These are phyloP conservation scores for Pygmarrhopalites habei DNA, from an alignment of 1,140 invertebrate species.

Conservation along the genomic window DNA sequence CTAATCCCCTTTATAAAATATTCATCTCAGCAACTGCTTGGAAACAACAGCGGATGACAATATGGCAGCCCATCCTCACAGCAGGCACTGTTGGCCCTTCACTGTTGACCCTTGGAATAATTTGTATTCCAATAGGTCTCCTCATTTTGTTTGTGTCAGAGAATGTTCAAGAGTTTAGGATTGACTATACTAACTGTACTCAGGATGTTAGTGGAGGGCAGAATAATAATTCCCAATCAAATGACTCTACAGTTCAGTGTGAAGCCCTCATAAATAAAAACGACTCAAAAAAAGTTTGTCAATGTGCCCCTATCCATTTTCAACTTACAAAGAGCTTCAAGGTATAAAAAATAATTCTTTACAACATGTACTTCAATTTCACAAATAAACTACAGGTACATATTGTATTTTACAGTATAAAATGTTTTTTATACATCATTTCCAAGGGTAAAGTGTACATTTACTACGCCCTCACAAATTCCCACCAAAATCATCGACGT, in stretches of 20 bases:
- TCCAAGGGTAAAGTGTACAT: slow-evolving; percentile 80
- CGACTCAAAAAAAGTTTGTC: background rate
- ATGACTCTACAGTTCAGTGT: background rate
- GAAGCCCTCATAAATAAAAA: background rate
- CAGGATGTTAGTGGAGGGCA: slow-evolving; percentile 22
- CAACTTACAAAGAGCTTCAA: background rate
- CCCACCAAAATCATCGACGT: slow-evolving; percentile 93
- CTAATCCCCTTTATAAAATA: too few species aligned
- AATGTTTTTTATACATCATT: too few species aligned
- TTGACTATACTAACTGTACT: slow-evolving; percentile 71
- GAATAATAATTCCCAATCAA: background rate
- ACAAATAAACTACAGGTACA: slow-evolving; percentile 53
- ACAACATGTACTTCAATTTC: background rate
- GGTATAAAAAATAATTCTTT: background rate
- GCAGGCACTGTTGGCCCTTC: slow-evolving; percentile 91
- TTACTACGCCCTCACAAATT: slow-evolving; percentile 93
- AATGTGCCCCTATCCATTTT: background rate
- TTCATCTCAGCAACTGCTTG: too few species aligned
- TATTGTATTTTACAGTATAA: too few species aligned
- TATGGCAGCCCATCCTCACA: slow-evolving; percentile 98
- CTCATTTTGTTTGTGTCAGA: slow-evolving; percentile 84
- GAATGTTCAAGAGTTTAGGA: slow-evolving; percentile 63
- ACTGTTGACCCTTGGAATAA: slow-evolving; percentile 92
- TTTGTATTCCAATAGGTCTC: slow-evolving; percentile 93
- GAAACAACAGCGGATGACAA: slow-evolving; percentile 93